These are phyloP conservation scores for Dolichoris vasculosae DNA, from an alignment of 1,140 invertebrate genomes.

Conservation along the genomic window DNA sequence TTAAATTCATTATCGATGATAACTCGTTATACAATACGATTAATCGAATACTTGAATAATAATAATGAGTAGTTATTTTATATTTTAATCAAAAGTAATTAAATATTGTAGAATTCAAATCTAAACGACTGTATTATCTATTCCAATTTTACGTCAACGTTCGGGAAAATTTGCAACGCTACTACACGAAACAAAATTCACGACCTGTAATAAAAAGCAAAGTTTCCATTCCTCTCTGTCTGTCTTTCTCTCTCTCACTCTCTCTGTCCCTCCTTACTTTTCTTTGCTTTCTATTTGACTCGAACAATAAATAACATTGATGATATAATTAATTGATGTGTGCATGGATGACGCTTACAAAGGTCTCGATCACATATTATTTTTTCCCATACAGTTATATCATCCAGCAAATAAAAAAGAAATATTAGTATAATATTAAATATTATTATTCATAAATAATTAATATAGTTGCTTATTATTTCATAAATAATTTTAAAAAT, in stretches of 20 bases:
- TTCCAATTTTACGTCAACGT: not conserved
- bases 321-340: conserved; percentile 4
- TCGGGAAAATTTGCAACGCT: not conserved
- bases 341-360: not conserved
- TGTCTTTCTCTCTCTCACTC: too few relatives aligned
- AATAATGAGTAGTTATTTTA: not conserved
- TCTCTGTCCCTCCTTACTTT: too few relatives aligned
- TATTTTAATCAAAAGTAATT: not conserved
- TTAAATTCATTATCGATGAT: too few relatives aligned
- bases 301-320: conserved; percentile 19
- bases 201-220: not conserved
- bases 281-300: not conserved
- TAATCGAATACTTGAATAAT: not conserved
- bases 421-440: conserved; percentile 5
- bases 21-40: too few relatives aligned
- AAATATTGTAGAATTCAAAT: not conserved
- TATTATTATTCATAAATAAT: too few relatives aligned
- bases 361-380: not conserved
- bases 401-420: not conserved
- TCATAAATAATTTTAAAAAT: too few relatives aligned
- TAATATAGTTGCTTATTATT: too few relatives aligned
- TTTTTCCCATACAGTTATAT: not conserved
- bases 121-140: not conserved
- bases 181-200: not conserved
- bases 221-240: not conserved